Conservation (phyloP, 2,797 vertebrate genomes). For the Anguilla marmorata region DNA sequence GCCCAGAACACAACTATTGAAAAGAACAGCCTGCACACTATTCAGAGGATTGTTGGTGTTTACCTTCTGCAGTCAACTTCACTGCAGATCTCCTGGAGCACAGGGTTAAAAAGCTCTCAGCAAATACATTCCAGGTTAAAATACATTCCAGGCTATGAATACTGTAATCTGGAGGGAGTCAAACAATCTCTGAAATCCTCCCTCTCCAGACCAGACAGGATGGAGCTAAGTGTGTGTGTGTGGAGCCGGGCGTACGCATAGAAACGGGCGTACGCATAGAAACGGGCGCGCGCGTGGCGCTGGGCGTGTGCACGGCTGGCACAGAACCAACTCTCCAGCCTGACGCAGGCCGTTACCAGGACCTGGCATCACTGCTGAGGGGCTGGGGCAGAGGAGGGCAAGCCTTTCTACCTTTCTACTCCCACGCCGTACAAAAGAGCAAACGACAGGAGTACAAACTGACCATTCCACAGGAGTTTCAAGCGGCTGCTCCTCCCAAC, state of each 20-base stretch:
- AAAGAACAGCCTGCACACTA: not conserved
- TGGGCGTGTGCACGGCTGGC: not conserved
- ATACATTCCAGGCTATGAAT: too few species aligned
- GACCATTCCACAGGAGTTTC: not conserved
- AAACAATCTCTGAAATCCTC: not conserved
- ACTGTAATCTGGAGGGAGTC: not conserved
- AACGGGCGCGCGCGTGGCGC: too few species aligned
- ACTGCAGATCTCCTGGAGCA: not conserved
- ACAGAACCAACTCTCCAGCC: not conserved
- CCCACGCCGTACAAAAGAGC: not conserved
- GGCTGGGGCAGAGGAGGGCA: not conserved
- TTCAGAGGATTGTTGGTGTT: not conserved
- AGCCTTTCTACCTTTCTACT: not conserved
- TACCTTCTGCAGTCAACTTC: not conserved
- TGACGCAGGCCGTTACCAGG: not conserved
- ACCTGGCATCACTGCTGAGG: not conserved
- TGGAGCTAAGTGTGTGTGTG: not conserved
- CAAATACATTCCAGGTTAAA: not conserved
- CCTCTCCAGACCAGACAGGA: not conserved
- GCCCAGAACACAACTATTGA: not conserved
- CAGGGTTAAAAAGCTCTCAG: not conserved
- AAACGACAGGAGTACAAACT: not conserved
- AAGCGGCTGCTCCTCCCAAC: not conserved
- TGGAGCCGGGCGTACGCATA: too few species aligned
- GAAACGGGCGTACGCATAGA: too few species aligned